Percentiles rank a stretch among this genome's conserved stretches.
phyloP scores from a whole-genome alignment of 2,888 invertebrate species.

The Epirrhoe alternata region DNA sequence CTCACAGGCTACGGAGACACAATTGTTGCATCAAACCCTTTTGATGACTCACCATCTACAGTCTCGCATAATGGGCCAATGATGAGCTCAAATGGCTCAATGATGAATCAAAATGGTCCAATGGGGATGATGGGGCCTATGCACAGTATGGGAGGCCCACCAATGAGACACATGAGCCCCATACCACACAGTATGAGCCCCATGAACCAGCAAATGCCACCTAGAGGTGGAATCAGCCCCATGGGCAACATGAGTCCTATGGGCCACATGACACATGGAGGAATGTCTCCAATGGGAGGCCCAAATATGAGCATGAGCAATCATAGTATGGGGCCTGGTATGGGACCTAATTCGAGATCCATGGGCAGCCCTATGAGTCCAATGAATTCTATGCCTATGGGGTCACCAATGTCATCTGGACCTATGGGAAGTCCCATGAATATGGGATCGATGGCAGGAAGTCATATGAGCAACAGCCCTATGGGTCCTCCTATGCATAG shows the following conservation, averaged over 20 bases:
- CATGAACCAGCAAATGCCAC: slow-evolving; percentile 87
- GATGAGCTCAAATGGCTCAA: slow-evolving; percentile 87
- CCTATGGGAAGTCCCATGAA: slow-evolving; percentile 91
- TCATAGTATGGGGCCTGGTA: slow-evolving; percentile 86
- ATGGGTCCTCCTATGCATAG: slow-evolving; percentile 92
- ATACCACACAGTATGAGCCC: slow-evolving; percentile 86
- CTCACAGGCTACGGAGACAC: slow-evolving; percentile 96
- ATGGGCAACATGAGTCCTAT: slow-evolving; percentile 90
- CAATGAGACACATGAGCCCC: slow-evolving; percentile 88
- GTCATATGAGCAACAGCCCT: slow-evolving; percentile 88
- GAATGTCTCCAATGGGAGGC: slow-evolving; percentile 89
- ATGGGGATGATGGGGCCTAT: slow-evolving; percentile 88
- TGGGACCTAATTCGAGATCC: slow-evolving; percentile 84
- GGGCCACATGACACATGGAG: slow-evolving; percentile 85
- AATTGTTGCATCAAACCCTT: slow-evolving; percentile 97
- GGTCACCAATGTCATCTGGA: slow-evolving; percentile 88
- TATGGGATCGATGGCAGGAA: slow-evolving; percentile 86
- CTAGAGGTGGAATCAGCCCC: slow-evolving; percentile 85
- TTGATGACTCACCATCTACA: slow-evolving; percentile 94
- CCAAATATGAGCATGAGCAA: slow-evolving; percentile 88
- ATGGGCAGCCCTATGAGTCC: slow-evolving; percentile 91
- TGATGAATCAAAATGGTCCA: slow-evolving; percentile 88
- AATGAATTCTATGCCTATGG: slow-evolving; percentile 90
- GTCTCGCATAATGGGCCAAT: slow-evolving; percentile 86
- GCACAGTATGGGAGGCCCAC: slow-evolving; percentile 86